phyloP scores from a whole-genome alignment of 1,140 invertebrate genomes.

The Drosophila pseudoobscura region DNA sequence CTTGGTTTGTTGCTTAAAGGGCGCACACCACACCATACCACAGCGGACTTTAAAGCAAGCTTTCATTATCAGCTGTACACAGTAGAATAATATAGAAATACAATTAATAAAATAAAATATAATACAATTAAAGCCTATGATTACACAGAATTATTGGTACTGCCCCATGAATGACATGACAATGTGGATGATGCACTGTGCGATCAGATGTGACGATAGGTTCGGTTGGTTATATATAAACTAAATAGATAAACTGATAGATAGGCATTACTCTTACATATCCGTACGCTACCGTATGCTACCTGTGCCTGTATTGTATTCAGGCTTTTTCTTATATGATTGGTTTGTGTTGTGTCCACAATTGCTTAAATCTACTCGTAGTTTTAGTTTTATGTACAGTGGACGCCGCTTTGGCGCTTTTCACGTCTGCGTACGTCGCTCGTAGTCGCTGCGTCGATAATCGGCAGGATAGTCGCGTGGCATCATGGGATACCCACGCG shows the following conservation, averaged over 20 bases:
- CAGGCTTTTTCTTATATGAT: slow-evolving; percentile 7
- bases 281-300: slow-evolving; percentile 44
- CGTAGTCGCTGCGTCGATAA: slow-evolving; percentile 84
- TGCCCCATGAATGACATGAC: slow-evolving; percentile 16
- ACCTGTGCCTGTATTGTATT: slow-evolving; percentile 24
- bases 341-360: slow-evolving; percentile 40
- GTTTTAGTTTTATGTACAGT: slow-evolving; percentile 55
- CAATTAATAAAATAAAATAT: slow-evolving; percentile 30
- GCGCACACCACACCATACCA: slow-evolving; percentile 13
- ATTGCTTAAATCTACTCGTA: slow-evolving; percentile 50
- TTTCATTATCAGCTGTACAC: slow-evolving; percentile 26
- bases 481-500: slow-evolving; percentile 74
- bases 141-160: slow-evolving; percentile 55
- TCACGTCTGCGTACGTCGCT: slow-evolving; percentile 76
- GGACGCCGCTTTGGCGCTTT: slow-evolving; percentile 10
- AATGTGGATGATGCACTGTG: slow-evolving; percentile 37
- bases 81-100: slow-evolving; percentile 42
- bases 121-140: slow-evolving; percentile 48
- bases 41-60: too few relatives aligned
- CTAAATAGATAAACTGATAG: slow-evolving; percentile 53
- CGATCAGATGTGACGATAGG: slow-evolving; percentile 33
- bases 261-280: slow-evolving; percentile 66
- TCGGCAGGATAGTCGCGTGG: slow-evolving; percentile 85
- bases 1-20: slow-evolving; percentile 14
- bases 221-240: slow-evolving; percentile 35